These are phyloP conservation scores for Monarcha castaneiventris DNA, from an alignment of 2,113 vertebrate species.

Conservation along the genomic window DNA sequence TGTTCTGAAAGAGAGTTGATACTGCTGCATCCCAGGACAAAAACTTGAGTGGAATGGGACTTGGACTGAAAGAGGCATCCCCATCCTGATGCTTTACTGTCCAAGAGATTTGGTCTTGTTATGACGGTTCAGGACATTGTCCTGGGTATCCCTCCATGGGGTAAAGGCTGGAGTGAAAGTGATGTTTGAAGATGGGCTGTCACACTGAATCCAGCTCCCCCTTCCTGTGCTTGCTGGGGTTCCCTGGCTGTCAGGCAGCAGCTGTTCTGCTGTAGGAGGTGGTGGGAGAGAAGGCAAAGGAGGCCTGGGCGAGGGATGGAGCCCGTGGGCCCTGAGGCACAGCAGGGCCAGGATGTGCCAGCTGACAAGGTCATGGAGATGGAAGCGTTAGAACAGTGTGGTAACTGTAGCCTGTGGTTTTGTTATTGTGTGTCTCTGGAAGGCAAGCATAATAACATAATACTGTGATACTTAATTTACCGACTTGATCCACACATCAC, in stretches of 20 bases:
- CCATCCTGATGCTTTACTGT: neutral
- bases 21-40: neutral
- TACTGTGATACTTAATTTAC: slow-evolving; percentile 60
- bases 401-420: neutral
- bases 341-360: neutral
- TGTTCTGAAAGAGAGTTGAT: neutral
- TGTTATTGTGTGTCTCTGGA: slow-evolving; percentile 12
- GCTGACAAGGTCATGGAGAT: neutral
- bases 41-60: neutral
- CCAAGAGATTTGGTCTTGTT: neutral
- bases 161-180: neutral
- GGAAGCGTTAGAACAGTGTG: neutral
- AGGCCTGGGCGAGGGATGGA: neutral
- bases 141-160: neutral
- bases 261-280: neutral
- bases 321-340: neutral
- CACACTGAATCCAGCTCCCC: neutral
- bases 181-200: neutral
- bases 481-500: slow-evolving; percentile 33
- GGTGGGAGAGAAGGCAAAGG: neutral
- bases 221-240: neutral
- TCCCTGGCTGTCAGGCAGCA: neutral
- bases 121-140: neutral
- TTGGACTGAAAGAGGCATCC: neutral
- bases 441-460: slow-evolving; percentile 26